These are phyloP conservation scores for Cyclargus thomasi DNA, from an alignment of 1,140 invertebrate species.

Conservation along the genomic window DNA sequence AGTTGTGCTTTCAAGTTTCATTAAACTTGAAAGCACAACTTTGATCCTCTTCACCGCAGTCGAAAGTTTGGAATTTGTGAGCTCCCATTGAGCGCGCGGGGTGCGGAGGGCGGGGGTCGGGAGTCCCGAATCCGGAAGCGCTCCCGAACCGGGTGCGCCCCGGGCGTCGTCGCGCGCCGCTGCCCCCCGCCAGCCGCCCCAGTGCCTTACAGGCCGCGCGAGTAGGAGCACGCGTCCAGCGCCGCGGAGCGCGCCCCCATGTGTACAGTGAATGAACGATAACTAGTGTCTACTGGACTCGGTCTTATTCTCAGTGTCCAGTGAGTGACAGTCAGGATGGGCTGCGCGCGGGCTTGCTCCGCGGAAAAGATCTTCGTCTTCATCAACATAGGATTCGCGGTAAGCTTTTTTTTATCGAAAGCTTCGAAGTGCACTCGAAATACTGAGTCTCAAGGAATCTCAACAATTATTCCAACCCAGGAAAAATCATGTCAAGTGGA, in stretches of 20 bases:
- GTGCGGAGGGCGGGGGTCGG: slow-evolving; percentile 18
- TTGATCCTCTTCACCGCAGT: neutral
- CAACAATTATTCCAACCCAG: neutral
- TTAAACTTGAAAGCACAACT: too few relatives aligned
- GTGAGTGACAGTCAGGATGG: slow-evolving; percentile 36
- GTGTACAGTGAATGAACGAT: slow-evolving; percentile 19
- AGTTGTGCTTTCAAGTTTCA: too few relatives aligned
- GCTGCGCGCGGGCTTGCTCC: slow-evolving; percentile 51
- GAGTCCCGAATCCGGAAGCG: slow-evolving; percentile 15
- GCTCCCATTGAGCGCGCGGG: slow-evolving; percentile 7
- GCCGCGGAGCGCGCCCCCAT: slow-evolving; percentile 22
- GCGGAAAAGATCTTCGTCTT: slow-evolving; percentile 65
- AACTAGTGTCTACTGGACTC: slow-evolving; percentile 17
- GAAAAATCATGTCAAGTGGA: neutral
- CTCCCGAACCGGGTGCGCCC: slow-evolving; percentile 22
- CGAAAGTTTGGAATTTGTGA: neutral
- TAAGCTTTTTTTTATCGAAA: slow-evolving; percentile 30
- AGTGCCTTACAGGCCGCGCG: slow-evolving; percentile 53
- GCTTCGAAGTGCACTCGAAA: neutral
- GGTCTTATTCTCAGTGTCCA: slow-evolving; percentile 18
- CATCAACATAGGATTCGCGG: slow-evolving; percentile 67
- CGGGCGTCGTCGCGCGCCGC: slow-evolving; percentile 20
- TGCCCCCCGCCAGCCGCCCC: slow-evolving; percentile 18
- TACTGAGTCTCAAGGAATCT: neutral
- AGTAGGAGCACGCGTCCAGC: slow-evolving; percentile 20